Evolutionary conservation across 2,888 invertebrate species (phyloP), one percentile per base, ranked within the genome.

Genomic region (Adela reaumurella): DNA sequence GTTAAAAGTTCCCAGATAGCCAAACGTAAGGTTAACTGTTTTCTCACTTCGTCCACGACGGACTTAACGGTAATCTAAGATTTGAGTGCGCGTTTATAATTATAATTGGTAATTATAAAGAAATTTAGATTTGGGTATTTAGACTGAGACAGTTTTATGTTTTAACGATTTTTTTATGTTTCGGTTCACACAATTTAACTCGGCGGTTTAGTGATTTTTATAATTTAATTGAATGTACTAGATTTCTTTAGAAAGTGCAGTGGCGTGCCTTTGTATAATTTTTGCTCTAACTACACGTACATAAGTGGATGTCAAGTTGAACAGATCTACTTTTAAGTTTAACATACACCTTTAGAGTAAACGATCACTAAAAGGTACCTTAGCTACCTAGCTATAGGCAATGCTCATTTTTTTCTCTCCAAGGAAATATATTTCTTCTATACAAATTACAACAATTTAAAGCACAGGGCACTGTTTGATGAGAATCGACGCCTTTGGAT

Each of bases 171-270:
- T 56, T 54, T 58, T 58, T 57, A 53, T 52, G 56, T 56, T 53
- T 60, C 61, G 59, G 59, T 66, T 66, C 62, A 60, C 63, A 62
- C 63, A 59, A 35, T 35, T 35, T 35, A 35, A 62, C 59, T 57
- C 56, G 56, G 53, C 53, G 53, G 53, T 51, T 50, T 51, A 52
- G 49, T 55, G 54, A 56, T 62, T 59, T 65, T 57, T 55, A 52
- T 57, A 55, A 57, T 62, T 59, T 61, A 64, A 66, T 64, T 64
- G 65, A 65, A 65, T 62, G 63, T 57, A 55, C 57, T 64, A 59
- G 35, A 35, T 35, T 24, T 24, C 8, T 24, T 24, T 24, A 24
- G n/a, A n/a, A n/a, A n/a, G n/a, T n/a, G n/a, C n/a, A n/a, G n/a
- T n/a, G n/a, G n/a, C n/a, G n/a, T n/a, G n/a, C n/a, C n/a, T n/a